These are phyloP conservation scores for Agriopis leucophaearia DNA, from an alignment of 2,888 invertebrate genomes.

Conservation along the genomic window DNA sequence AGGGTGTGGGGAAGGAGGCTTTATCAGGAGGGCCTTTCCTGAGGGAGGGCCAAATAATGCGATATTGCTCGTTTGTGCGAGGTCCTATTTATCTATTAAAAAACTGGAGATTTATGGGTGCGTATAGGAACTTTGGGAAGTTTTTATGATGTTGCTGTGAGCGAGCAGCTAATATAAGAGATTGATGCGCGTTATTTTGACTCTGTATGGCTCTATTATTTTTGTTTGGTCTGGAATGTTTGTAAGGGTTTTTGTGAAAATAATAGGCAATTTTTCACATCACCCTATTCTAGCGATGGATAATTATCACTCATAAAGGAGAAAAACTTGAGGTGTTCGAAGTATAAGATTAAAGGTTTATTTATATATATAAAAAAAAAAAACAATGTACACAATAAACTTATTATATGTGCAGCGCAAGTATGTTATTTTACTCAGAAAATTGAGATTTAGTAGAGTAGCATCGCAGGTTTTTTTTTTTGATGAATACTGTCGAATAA, in stretches of 20 bases:
- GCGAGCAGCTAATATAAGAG: conserved; percentile 78
- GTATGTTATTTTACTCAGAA: too few species aligned
- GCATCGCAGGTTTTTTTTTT: too few species aligned
- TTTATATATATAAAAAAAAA: too few species aligned
- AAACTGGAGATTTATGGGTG: conserved; percentile 81
- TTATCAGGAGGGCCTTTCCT: conserved; percentile 86
- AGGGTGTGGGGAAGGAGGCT: conserved; percentile 84
- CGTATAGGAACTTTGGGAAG: conserved; percentile 82
- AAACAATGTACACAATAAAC: too few species aligned
- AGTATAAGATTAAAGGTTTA: too few species aligned
- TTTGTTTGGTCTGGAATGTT: conserved; percentile 38
- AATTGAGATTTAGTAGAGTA: too few species aligned
- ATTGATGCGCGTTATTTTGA: conserved; percentile 79
- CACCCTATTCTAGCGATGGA: conserved; percentile 4
- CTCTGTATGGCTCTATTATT: conserved; percentile 57
- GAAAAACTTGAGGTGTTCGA: background rate
- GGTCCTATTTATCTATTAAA: conserved; percentile 87
- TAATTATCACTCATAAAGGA: background rate
- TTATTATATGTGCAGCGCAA: too few species aligned
- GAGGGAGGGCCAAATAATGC: conserved; percentile 86
- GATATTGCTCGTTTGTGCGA: conserved; percentile 86
- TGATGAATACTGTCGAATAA: too few species aligned
- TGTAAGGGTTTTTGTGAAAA: conserved; percentile 20
- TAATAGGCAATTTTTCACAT: conserved; percentile 7
- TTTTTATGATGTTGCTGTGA: conserved; percentile 81